Percentiles rank a stretch among this genome's conserved stretches.
Evolutionary conservation across 1,140 invertebrate genomes (phyloP).

Genomic region (Drosophila punjabiensis): DNA sequence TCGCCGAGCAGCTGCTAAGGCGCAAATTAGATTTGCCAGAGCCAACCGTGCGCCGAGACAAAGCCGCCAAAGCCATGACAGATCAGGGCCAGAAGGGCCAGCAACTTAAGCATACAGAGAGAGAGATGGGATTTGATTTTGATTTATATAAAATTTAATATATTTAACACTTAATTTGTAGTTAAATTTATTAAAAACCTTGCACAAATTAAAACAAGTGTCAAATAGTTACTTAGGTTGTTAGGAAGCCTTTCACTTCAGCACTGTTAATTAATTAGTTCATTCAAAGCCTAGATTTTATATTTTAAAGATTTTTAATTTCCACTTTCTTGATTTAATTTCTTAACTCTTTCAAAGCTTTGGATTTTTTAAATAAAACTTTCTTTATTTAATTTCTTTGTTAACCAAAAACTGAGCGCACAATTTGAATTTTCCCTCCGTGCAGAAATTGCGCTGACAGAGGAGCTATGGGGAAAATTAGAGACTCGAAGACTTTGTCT

Average conservation of each 20-base stretch:
- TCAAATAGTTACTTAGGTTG: not conserved
- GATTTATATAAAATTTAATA: not conserved
- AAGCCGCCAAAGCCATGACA: constrained; percentile 35
- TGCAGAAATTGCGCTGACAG: constrained; percentile 11
- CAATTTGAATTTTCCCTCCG: constrained; percentile 7
- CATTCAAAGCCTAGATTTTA: not conserved
- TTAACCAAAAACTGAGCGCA: not conserved
- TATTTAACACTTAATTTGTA: not conserved
- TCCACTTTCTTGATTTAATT: too few relatives aligned
- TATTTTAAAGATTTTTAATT: too few relatives aligned
- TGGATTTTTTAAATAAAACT: not conserved
- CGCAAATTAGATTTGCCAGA: constrained; percentile 74
- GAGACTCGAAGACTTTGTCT: constrained; percentile 37
- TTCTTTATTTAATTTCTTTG: not conserved
- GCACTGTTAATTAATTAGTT: not conserved
- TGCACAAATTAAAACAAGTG: not conserved
- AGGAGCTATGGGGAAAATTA: constrained; percentile 34
- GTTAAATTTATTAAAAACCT: not conserved
- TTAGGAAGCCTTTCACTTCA: not conserved
- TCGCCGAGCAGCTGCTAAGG: constrained; percentile 59
- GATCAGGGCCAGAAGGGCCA: not conserved
- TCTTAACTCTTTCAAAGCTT: not conserved
- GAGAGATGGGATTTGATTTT: not conserved
- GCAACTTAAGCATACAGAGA: not conserved
- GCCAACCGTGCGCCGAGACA: constrained; percentile 52